Conservation (phyloP, 2,113 vertebrate genomes). For the Tachysurus vachellii region DNA sequence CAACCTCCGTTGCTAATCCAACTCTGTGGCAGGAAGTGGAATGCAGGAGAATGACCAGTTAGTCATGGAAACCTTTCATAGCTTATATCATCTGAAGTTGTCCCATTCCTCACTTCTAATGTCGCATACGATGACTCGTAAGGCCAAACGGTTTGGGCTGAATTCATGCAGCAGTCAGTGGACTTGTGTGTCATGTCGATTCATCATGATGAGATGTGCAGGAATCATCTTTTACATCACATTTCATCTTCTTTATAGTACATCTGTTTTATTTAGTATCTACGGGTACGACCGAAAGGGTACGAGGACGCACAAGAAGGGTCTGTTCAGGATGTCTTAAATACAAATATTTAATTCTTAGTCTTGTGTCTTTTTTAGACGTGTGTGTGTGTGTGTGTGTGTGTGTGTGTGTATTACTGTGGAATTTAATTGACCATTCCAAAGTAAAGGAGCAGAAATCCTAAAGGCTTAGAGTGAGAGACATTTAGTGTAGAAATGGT, state of each 20-base stretch:
- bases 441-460: conserved; percentile 7
- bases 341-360: neutral
- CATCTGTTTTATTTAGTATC: neutral
- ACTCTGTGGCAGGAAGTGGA: neutral
- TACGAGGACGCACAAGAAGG: neutral
- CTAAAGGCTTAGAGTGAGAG: neutral
- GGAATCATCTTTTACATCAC: too few species aligned
- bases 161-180: neutral
- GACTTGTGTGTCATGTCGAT: neutral
- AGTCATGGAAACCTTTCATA: conserved; percentile 24
- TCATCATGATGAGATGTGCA: neutral
- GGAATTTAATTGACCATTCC: neutral
- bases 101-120: neutral
- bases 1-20: conserved; percentile 25
- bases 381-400: neutral
- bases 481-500: neutral
- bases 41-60: neutral
- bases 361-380: too few species aligned
- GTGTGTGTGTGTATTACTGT: neutral
- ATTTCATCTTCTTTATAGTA: neutral
- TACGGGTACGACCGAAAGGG: neutral
- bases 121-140: neutral
- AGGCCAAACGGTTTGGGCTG: neutral
- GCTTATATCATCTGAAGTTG: too few species aligned
- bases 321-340: neutral